These are phyloP conservation scores for Sylvicola cinctus DNA, from an alignment of 2,888 invertebrate genomes.

Conservation along the genomic window DNA sequence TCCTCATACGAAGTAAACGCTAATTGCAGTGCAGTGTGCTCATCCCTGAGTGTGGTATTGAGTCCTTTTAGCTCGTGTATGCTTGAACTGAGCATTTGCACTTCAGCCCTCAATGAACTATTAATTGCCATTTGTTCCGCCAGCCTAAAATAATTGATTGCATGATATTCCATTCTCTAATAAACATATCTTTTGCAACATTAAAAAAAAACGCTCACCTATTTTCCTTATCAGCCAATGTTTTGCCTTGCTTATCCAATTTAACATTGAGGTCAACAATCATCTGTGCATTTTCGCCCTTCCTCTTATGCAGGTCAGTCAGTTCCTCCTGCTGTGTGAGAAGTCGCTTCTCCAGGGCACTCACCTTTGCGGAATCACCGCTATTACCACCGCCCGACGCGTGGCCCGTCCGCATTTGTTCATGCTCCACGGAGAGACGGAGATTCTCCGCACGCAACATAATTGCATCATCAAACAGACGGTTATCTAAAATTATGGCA, in stretches of 20 bases:
- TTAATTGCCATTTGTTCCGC: conserved; percentile 44
- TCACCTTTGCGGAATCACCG: conserved; percentile 35
- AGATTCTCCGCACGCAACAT: conserved; percentile 64
- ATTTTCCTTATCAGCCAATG: conserved; percentile 47
- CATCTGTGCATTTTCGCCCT: conserved; percentile 85
- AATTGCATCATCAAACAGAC: conserved; percentile 65
- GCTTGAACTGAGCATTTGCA: conserved; percentile 46
- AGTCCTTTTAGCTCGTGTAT: conserved; percentile 58
- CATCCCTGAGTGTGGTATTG: conserved; percentile 79
- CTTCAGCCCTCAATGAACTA: conserved; percentile 46
- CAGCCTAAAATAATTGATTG: conserved; percentile 43
- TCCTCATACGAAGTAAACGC: conserved; percentile 80
- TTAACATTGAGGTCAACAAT: conserved; percentile 74
- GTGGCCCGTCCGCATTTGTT: conserved; percentile 47
- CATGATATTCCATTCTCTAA: too few relatives aligned
- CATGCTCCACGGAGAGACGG: conserved; percentile 67
- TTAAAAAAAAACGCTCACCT: conserved; percentile 30
- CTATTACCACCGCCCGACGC: conserved; percentile 21
- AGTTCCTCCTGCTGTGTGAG: conserved; percentile 79
- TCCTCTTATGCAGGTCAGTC: conserved; percentile 68
- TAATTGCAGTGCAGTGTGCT: conserved; percentile 84
- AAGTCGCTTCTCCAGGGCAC: conserved; percentile 67
- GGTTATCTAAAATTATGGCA: conserved; percentile 68
- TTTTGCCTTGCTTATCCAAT: conserved; percentile 68
- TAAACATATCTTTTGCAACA: too few relatives aligned